phyloP scores from a whole-genome alignment of 2,797 vertebrate species.

The Loris lydekkerianus region DNA sequence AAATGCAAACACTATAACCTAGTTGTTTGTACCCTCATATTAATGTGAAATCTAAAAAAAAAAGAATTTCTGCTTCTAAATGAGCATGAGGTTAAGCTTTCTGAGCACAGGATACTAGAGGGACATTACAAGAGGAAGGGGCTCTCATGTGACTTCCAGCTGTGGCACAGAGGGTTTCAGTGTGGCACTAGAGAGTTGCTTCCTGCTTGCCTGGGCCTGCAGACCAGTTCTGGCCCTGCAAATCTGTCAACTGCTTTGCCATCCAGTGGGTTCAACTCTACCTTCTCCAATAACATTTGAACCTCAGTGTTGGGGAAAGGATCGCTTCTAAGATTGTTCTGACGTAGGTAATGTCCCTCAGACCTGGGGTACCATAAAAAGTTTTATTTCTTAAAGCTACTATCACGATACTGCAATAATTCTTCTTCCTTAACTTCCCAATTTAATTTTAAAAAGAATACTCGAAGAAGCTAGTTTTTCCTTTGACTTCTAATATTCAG shows the following conservation, averaged over 20 bases:
- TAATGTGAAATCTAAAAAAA: too few species aligned
- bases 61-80: not conserved
- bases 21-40: too few species aligned
- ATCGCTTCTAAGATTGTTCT: not conserved
- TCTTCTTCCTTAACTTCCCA: not conserved
- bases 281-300: not conserved
- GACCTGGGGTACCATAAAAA: not conserved
- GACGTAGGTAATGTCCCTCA: not conserved
- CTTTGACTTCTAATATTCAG: constrained; percentile 38
- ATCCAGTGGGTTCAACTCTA: not conserved
- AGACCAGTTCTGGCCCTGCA: not conserved
- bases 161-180: not conserved
- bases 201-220: not conserved
- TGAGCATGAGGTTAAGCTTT: not conserved
- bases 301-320: not conserved
- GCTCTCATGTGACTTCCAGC: not conserved
- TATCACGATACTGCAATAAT: not conserved
- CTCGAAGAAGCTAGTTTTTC: not conserved
- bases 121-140: not conserved
- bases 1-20: too few species aligned
- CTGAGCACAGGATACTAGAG: not conserved
- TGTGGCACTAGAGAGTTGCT: not conserved
- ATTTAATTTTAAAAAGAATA: not conserved
- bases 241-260: not conserved
- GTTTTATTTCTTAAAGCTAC: not conserved